These are phyloP conservation scores for Acholoe squamosa DNA, from an alignment of 2,888 invertebrate genomes.

Conservation along the genomic window DNA sequence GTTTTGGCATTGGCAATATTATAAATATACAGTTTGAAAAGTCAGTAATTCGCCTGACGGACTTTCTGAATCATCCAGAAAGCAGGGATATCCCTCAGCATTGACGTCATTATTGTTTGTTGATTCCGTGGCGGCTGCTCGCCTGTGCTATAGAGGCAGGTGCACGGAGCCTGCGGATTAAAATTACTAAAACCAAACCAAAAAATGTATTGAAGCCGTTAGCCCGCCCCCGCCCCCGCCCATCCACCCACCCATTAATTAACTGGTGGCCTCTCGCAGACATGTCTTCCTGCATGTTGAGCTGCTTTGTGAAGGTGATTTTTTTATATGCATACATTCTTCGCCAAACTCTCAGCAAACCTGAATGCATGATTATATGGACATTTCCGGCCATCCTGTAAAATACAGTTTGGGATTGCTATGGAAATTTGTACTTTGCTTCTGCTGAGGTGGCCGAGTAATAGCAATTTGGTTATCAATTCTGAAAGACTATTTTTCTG, in stretches of 20 bases:
- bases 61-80: background rate
- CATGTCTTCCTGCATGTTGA: background rate
- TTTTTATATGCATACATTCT: background rate
- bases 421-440: too few species aligned
- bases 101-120: slow-evolving; percentile 25
- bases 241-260: background rate
- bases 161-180: background rate
- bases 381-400: too few species aligned
- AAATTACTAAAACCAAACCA: background rate
- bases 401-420: too few species aligned
- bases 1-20: background rate
- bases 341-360: background rate
- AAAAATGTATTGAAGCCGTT: background rate
- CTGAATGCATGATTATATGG: background rate
- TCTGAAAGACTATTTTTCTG: too few species aligned
- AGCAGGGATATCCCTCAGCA: background rate
- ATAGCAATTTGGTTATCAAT: too few species aligned
- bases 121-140: background rate
- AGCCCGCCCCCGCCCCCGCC: slow-evolving; percentile 22
- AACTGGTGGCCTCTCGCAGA: background rate
- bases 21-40: background rate
- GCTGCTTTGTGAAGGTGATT: background rate
- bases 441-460: too few species aligned
- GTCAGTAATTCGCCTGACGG: background rate
- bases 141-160: background rate